These are phyloP conservation scores for Sceliomorpha sp. DNA, from an alignment of 2,888 invertebrate species.

Conservation along the genomic window DNA sequence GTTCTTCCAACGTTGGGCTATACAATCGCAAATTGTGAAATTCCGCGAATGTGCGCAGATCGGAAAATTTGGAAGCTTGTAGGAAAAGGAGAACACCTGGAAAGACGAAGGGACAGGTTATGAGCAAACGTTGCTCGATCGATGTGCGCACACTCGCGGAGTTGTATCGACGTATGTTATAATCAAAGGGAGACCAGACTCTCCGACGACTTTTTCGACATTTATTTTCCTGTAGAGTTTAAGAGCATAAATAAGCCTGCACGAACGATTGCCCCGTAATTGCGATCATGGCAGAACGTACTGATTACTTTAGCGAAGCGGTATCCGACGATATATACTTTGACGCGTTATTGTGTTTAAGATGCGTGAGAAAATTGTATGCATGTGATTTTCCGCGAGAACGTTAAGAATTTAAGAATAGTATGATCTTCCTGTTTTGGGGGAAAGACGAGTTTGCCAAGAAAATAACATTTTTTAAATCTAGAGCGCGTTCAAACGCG, in stretches of 20 bases:
- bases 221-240: constrained; percentile 56
- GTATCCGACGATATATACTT: constrained; percentile 65
- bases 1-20: not conserved
- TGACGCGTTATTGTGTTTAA: constrained; percentile 62
- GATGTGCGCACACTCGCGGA: too few species aligned
- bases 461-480: constrained; percentile 8
- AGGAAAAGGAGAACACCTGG: too few species aligned
- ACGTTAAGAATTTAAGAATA: constrained; percentile 16
- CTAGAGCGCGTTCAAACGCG: constrained; percentile 30
- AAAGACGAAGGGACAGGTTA: too few species aligned
- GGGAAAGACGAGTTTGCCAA: constrained; percentile 44
- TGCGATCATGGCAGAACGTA: constrained; percentile 63
- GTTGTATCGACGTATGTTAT: constrained; percentile 28
- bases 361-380: constrained; percentile 8
- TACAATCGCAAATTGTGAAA: not conserved
- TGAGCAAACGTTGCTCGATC: too few species aligned
- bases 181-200: constrained; percentile 39
- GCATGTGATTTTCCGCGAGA: constrained; percentile 16
- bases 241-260: constrained; percentile 48
- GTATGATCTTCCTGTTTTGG: constrained; percentile 45
- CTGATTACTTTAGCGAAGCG: constrained; percentile 70
- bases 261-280: constrained; percentile 45
- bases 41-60: constrained; percentile 7
- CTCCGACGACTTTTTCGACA: constrained; percentile 51
- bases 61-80: too few species aligned